phyloP scores from a whole-genome alignment of 1,140 invertebrate genomes.

The Micrasema minimum region DNA sequence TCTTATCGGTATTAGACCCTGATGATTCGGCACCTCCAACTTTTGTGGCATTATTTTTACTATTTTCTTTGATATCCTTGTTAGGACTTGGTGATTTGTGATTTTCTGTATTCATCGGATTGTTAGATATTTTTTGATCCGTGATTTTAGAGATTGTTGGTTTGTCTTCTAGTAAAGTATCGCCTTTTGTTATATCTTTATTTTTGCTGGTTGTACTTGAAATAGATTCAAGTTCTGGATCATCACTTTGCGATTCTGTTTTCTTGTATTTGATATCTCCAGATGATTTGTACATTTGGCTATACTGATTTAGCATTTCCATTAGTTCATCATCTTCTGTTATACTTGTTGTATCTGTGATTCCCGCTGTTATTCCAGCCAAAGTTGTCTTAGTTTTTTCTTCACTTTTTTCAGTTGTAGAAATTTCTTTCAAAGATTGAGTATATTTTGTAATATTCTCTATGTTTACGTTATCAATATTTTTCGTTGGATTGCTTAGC shows the following conservation, averaged over 20 bases:
- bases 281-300: slow-evolving; percentile 42
- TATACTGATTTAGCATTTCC: slow-evolving; percentile 50
- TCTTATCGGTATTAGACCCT: too few species aligned
- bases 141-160: too few species aligned
- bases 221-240: slow-evolving; percentile 36
- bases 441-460: slow-evolving; percentile 46
- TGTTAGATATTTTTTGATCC: background rate
- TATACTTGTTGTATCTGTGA: slow-evolving; percentile 24
- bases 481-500: background rate
- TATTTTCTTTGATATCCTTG: background rate
- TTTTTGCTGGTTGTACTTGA: slow-evolving; percentile 40
- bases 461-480: slow-evolving; percentile 27
- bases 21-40: too few species aligned
- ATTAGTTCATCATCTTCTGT: slow-evolving; percentile 50
- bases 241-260: slow-evolving; percentile 33
- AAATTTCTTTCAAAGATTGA: slow-evolving; percentile 53
- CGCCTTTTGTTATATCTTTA: background rate
- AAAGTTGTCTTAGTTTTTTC: slow-evolving; percentile 56
- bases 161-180: background rate
- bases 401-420: slow-evolving; percentile 43
- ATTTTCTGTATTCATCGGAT: background rate
- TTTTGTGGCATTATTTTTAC: background rate
- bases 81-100: background rate
- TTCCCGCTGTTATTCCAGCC: background rate
- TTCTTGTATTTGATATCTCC: slow-evolving; percentile 26